Evolutionary conservation across 2,888 invertebrate species (phyloP).

Genomic region (Thymelicus lineola): DNA sequence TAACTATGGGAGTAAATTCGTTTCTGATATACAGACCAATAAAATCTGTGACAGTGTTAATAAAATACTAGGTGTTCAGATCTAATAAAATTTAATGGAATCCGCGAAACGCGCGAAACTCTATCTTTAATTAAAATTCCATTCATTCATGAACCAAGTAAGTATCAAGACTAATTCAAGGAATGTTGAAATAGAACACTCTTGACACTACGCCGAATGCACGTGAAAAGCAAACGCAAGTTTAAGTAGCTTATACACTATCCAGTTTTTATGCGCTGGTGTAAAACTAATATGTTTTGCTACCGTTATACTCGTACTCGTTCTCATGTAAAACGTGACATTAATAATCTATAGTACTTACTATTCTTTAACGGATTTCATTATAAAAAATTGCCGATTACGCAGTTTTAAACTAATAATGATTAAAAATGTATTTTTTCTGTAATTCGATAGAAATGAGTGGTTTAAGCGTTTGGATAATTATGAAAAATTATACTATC

Average conservation of each 20-base stretch:
- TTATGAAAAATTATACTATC: too few relatives aligned
- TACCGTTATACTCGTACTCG: neutral
- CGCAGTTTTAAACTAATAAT: too few relatives aligned
- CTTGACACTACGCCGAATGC: slow-evolving; percentile 17
- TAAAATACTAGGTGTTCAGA: neutral
- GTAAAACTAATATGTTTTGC: too few relatives aligned
- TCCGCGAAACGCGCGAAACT: neutral
- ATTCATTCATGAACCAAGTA: neutral
- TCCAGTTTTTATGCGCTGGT: neutral
- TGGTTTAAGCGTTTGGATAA: too few relatives aligned
- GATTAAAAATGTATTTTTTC: too few relatives aligned
- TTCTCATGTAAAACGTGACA: too few relatives aligned
- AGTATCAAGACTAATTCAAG: slow-evolving; percentile 12
- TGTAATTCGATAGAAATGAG: too few relatives aligned
- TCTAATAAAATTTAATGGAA: neutral
- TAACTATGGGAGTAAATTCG: too few relatives aligned
- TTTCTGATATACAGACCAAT: too few relatives aligned
- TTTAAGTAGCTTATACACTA: slow-evolving; percentile 1
- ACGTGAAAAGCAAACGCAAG: slow-evolving; percentile 15
- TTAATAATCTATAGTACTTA: too few relatives aligned
- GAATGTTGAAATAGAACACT: slow-evolving; percentile 15
- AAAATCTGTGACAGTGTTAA: neutral
- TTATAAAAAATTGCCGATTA: too few relatives aligned
- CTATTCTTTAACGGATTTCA: too few relatives aligned
- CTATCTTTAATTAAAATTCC: slow-evolving; percentile 5